phyloP scores from a whole-genome alignment of 2,113 vertebrate genomes.

The Boulengeromyrus knoepffleri region DNA sequence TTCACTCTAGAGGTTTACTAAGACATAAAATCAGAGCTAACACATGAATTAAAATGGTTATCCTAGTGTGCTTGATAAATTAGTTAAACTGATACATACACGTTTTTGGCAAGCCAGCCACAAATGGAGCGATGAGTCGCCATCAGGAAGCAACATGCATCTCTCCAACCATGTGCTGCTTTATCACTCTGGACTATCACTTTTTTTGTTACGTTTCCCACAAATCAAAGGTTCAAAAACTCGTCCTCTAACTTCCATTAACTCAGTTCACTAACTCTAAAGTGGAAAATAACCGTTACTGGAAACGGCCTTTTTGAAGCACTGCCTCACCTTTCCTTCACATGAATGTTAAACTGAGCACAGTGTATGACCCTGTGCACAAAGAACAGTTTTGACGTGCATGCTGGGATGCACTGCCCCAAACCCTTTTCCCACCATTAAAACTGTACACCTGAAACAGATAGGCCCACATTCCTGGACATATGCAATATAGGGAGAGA shows the following conservation, averaged over 20 bases:
- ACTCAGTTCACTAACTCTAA: neutral
- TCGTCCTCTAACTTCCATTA: neutral
- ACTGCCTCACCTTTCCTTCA: neutral
- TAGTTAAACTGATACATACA: neutral
- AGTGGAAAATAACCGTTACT: neutral
- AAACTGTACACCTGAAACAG: neutral
- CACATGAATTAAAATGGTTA: slow-evolving; percentile 14
- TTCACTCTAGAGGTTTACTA: slow-evolving; percentile 5
- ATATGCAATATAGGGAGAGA: neutral
- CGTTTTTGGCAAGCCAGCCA: neutral
- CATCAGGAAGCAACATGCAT: neutral
- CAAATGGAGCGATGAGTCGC: neutral
- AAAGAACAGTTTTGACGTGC: neutral
- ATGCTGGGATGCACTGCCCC: neutral
- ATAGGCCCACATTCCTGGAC: neutral
- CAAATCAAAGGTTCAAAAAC: slow-evolving; percentile 1
- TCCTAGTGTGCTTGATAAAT: slow-evolving; percentile 9
- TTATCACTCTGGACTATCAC: neutral
- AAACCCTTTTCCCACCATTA: neutral
- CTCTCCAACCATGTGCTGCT: neutral
- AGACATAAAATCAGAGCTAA: slow-evolving; percentile 1
- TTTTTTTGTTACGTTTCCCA: neutral
- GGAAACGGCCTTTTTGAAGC: neutral
- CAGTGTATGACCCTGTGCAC: neutral
- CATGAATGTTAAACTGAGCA: neutral